These are phyloP conservation scores for Drosophila algonquin DNA, from an alignment of 2,888 invertebrate species.

Conservation along the genomic window DNA sequence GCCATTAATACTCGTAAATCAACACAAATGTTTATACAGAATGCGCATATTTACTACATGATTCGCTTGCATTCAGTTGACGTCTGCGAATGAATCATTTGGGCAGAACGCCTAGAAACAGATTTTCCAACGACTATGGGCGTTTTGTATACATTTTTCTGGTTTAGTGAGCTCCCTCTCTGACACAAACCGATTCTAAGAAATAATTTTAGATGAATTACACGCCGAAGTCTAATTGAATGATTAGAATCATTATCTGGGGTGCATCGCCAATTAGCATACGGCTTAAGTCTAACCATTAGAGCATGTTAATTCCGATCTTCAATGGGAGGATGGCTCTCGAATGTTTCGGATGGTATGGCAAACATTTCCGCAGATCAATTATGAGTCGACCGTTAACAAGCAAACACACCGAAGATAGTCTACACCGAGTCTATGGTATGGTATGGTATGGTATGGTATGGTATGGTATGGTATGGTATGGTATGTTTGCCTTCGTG, in stretches of 20 bases:
- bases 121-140: background rate
- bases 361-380: slow-evolving; percentile 53
- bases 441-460: no score
- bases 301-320: slow-evolving; percentile 60
- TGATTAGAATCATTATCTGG: slow-evolving; percentile 20
- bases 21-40: background rate
- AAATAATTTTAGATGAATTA: slow-evolving; percentile 25
- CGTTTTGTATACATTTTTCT: background rate
- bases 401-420: slow-evolving; percentile 30
- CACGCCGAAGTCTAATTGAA: slow-evolving; percentile 7
- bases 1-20: background rate
- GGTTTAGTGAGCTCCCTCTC: slow-evolving; percentile 4
- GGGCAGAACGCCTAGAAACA: background rate
- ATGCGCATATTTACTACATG: background rate
- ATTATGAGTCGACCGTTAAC: slow-evolving; percentile 63
- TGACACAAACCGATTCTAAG: slow-evolving; percentile 23
- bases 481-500: background rate
- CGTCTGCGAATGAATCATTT: background rate
- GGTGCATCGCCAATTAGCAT: slow-evolving; percentile 64
- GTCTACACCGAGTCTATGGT: background rate
- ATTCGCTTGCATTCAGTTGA: background rate
- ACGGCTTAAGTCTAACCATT: slow-evolving; percentile 24
- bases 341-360: slow-evolving; percentile 25
- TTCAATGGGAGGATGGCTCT: background rate
- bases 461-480: background rate